Base-by-base conservation (phyloP, 1,140 invertebrate genomes). In the Drosophila albomicans region DNA sequence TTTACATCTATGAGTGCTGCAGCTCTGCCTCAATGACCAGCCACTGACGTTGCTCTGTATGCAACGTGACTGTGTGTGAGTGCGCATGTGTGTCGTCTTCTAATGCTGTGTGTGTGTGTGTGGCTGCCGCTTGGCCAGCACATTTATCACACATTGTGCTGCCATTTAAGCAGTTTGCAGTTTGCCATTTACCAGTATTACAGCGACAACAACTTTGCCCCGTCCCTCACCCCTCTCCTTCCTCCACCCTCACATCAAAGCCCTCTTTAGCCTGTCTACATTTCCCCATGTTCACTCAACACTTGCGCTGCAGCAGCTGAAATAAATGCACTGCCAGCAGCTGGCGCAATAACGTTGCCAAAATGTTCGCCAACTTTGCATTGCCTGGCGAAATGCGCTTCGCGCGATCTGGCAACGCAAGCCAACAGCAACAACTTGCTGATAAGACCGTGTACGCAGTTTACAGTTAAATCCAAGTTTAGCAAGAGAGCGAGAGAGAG, bases 81-180 rank as follows among this genome's bases (percentile, higher is more conserved):
- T 54, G 11, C 57, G 56, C 61, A 54, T 66, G 45, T 45, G 48
- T 64, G 76, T 69, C 46, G 65, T 51, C 59, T 49, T 6, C 67
- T 76, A 81, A 81, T 81, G 61, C 69, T 46, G 25, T 65, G 64
- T 66, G 78, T 8, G 20, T 66, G 45, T 45, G 43, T 32, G 30
- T 32, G 30, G 30, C 30, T 32, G 32, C 32, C 32, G 32, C 71
- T 62, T 85, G 78, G 74, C 79, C 75, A 62, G 61, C 75, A 82
- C 82, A 86, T 86, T 86, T 88, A 88, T 86, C 76, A 87, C 76
- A 79, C 84, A 82, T 79, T 86, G 79, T 86, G 70, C 65, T 79
- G 79, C 75, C 82, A 74, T 75, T 79, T 66, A 78, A 70, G 74
- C 63, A 80, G 72, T 76, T 79, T 75, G 58, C 70, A 70, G 72